Evolutionary conservation across 2,797 vertebrate genomes (phyloP), one percentile per base, ranked within the genome.

Genomic region (Pseudochromis fuscus): DNA sequence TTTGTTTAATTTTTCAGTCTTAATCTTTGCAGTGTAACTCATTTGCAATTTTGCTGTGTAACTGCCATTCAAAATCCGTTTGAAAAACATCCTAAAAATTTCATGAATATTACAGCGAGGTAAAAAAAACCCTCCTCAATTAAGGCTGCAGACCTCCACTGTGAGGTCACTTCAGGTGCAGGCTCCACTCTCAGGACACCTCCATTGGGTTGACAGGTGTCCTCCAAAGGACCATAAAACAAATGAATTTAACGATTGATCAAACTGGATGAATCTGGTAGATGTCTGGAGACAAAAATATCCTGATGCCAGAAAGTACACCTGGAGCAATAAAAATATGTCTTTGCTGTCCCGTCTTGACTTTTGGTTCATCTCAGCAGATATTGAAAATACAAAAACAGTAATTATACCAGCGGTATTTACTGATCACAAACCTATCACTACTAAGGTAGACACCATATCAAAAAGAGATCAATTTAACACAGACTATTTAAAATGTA

Each of bases 321-420:
- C 45, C 3, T 72, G 52, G 70, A 33, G 35, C 2, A 72, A 72
- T 25, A 72, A 58, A 4, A 28, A 73, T 2, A 44, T 21, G 16
- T 38, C 33, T 12, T 2, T 35, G 3, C 33, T 3, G 4, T 35
- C 33, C 8, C 10, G 8, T 1, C 44, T 3, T 19, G 55, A 59
- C 1, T 30, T 69, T 5, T 59, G 66, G 66, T 18, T 69, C 2
- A 7, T 33, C 4, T 59, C 55, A 1, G 7, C 21, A 30, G 40
- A 38, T 3, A 18, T 25, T 4, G 37, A 40, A 13, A 16, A 68
- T 11, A 10, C 11, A 33, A 33, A 33, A 33, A 33, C 3, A 33
- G 31, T 7, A 33, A 33, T 33, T 33, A 4, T 33, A 4, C 33
- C 28, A 16, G 0, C 30, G 10, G 31, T 53, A 10, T 25, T 48